Base-by-base conservation (phyloP, 2,888 invertebrate species). In the Perdita meconis region DNA sequence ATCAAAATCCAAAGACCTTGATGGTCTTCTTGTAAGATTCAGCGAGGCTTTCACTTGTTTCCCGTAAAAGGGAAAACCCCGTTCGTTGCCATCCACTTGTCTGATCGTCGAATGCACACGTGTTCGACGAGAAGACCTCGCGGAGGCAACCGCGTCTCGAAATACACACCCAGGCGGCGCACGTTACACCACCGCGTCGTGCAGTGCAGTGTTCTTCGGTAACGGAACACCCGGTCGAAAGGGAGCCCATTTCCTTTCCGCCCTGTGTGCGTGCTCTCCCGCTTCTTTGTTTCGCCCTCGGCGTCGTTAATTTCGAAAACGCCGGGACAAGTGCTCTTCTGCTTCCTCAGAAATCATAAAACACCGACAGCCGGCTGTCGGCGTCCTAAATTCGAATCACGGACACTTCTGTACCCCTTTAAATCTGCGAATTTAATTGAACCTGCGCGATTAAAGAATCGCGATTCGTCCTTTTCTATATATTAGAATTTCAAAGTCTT, bases 221-320 rank as follows among this genome's bases (percentile, higher is more conserved):
- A 84, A 84, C 67, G 57, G 67, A 76, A 81, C 77, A 77, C 80
- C 77, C 80, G 47, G 78, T 53, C 72, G 77, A 84, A 82, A 75
- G 82, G 65, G 78, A 66, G 40, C 42, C 65, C 38, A 75, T 77
- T 80, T 74, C 79, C 74, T 61, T 70, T 83, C 61, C 55, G 30
- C 55, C 24, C n/a, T n/a, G n/a, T n/a, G n/a, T n/a, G n/a, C 19
- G 47, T 22, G 13, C 24, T 53, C 60, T 47, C 61, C 53, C 63
- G 38, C 19, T 65, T 30, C 4, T 47, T 10, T 47, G 44, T 47
- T 44, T 53, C 13, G 42, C 0, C 24, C 34, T 51, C 26, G 55
- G 56, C 64, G 57, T 38, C 53, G 69, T 64, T 70, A 66, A 81
- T 77, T 69, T 64, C 68, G 53, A 75, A 68, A 75, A 59, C 68